Percentiles rank a stretch among this genome's conserved stretches.
Conservation (phyloP, 30 jellyfish, hydroid and myxozoan genomes). For the Phacellophora camtschatica region DNA sequence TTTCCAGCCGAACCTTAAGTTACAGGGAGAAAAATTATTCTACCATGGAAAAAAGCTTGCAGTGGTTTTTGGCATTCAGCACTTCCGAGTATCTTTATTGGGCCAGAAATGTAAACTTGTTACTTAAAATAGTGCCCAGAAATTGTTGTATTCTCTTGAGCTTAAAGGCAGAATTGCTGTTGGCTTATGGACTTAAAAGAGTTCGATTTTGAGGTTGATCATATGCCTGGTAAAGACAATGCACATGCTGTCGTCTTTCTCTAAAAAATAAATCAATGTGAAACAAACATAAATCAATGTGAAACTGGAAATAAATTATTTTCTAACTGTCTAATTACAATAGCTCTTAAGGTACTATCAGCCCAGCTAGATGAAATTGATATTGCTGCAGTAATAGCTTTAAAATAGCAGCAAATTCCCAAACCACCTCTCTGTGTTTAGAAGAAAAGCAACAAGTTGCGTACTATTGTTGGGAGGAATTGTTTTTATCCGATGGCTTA, state of each 20-base stretch:
- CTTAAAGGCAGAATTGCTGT: conserved; percentile 69
- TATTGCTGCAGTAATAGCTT: neutral
- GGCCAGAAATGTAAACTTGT: conserved; percentile 19
- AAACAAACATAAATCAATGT: conserved; percentile 29
- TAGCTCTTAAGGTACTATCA: neutral
- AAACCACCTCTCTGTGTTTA: conserved; percentile 36
- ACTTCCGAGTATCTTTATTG: conserved; percentile 32
- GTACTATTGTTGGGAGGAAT: conserved; percentile 50
- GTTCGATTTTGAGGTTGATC: conserved; percentile 18
- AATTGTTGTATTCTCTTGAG: conserved; percentile 48
- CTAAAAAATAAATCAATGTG: neutral
- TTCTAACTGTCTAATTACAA: neutral
- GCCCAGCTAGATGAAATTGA: conserved; percentile 23
- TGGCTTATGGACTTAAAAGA: conserved; percentile 64
- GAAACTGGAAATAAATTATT: neutral
- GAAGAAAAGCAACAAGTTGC: conserved; percentile 15
- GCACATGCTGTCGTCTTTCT: conserved; percentile 54
- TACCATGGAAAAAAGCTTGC: conserved; percentile 66
- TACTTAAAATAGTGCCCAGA: conserved; percentile 60
- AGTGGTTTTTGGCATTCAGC: conserved; percentile 28
- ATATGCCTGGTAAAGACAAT: conserved; percentile 47
- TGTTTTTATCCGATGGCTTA: neutral
- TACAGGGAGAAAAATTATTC: conserved; percentile 5
- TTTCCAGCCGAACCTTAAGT: conserved; percentile 35
- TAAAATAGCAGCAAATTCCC: neutral